These are phyloP conservation scores for Drosophila pseudoobscura DNA, from an alignment of 1,140 invertebrate genomes.

Conservation along the genomic window DNA sequence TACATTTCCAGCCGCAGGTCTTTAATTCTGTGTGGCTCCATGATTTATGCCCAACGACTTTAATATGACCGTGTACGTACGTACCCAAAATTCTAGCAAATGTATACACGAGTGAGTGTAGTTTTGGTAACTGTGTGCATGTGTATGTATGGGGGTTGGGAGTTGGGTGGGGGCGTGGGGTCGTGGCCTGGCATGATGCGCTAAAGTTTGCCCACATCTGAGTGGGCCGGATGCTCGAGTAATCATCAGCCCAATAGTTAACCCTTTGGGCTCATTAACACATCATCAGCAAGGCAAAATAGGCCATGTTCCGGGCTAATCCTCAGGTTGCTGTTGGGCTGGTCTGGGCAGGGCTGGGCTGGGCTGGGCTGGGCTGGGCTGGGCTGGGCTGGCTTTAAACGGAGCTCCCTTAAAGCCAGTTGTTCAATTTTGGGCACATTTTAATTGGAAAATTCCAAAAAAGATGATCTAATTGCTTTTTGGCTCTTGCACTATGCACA, in stretches of 20 bases:
- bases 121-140: slow-evolving; percentile 1
- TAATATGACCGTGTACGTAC: not conserved
- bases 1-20: slow-evolving; percentile 4
- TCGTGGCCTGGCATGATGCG: not conserved
- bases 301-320: not conserved
- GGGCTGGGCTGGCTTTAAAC: too few relatives aligned
- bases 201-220: slow-evolving; percentile 37
- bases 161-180: too few relatives aligned
- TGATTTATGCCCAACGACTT: slow-evolving; percentile 49
- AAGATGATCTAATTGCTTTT: too few relatives aligned
- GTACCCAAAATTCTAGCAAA: not conserved
- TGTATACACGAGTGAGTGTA: too few relatives aligned
- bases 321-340: not conserved
- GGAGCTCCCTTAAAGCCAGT: not conserved
- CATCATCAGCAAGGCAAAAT: slow-evolving; percentile 38
- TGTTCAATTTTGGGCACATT: not conserved
- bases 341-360: too few relatives aligned
- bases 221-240: slow-evolving; percentile 14
- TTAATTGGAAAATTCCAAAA: too few relatives aligned
- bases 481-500: too few relatives aligned
- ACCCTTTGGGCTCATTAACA: slow-evolving; percentile 55
- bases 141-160: too few relatives aligned
- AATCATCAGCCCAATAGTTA: slow-evolving; percentile 41
- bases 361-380: too few relatives aligned
- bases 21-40: slow-evolving; percentile 8